Percentiles rank a stretch among this genome's conserved stretches.
phyloP scores from a whole-genome alignment of 2,113 vertebrate species.

The Penelope pileata region DNA sequence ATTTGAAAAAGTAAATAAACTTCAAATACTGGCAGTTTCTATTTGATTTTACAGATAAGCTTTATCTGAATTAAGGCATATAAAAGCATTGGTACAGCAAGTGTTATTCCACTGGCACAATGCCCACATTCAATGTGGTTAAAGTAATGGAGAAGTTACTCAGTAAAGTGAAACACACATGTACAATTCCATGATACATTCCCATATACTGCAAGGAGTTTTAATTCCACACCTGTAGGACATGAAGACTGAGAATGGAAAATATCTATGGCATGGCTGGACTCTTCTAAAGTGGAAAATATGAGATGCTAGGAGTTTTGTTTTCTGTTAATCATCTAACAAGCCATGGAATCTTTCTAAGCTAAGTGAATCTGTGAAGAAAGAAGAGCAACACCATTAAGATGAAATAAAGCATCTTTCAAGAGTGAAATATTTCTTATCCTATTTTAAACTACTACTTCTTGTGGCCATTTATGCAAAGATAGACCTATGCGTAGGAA shows the following conservation, averaged over 20 bases:
- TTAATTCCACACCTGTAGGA: constrained; percentile 49
- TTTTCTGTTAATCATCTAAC: constrained; percentile 14
- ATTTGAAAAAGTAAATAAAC: constrained; percentile 18
- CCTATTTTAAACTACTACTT: background rate
- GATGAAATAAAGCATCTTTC: background rate
- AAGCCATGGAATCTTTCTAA: background rate
- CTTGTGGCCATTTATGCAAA: background rate
- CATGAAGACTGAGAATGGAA: constrained; percentile 15
- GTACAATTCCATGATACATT: background rate
- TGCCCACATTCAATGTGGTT: background rate
- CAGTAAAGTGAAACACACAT: background rate
- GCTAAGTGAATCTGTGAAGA: background rate
- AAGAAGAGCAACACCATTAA: background rate
- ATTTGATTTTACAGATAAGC: constrained; percentile 36
- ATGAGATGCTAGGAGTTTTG: constrained; percentile 3
- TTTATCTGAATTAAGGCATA: background rate
- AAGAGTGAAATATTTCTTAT: background rate
- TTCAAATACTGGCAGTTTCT: background rate
- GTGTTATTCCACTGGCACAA: background rate
- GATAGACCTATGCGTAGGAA: background rate
- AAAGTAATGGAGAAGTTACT: background rate
- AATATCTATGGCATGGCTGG: background rate
- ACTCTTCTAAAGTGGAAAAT: constrained; percentile 33
- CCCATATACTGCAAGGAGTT: background rate
- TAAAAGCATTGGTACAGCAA: background rate